Conservation (phyloP, 2,888 invertebrate species). For the Lobophora halterata region DNA sequence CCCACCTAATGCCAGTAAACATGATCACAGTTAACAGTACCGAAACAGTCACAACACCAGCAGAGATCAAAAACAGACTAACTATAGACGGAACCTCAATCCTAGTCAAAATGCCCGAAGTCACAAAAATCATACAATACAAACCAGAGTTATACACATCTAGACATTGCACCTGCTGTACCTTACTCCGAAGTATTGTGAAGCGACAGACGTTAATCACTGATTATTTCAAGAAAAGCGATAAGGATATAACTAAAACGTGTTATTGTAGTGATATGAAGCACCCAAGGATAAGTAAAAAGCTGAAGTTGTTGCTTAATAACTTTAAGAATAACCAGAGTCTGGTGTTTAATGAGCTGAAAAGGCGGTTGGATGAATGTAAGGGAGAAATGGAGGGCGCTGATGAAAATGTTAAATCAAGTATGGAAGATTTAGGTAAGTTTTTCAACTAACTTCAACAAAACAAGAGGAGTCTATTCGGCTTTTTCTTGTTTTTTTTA, state of each 20-base stretch:
- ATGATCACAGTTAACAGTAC: slow-evolving; percentile 28
- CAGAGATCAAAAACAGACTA: slow-evolving; percentile 14
- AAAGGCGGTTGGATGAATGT: slow-evolving; percentile 32
- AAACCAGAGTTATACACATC: background rate
- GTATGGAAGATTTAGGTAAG: slow-evolving; percentile 52
- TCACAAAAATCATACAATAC: background rate
- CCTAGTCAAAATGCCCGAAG: background rate
- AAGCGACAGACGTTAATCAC: slow-evolving; percentile 54
- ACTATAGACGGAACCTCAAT: background rate
- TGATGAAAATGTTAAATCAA: slow-evolving; percentile 18
- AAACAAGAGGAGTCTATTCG: no score
- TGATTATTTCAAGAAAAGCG: slow-evolving; percentile 48
- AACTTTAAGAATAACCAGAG: slow-evolving; percentile 42
- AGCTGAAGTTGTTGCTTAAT: slow-evolving; percentile 49
- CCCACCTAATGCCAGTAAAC: slow-evolving; percentile 42
- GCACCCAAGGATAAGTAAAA: slow-evolving; percentile 53
- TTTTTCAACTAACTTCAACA: no score
- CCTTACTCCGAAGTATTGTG: slow-evolving; percentile 47
- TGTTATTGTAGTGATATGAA: slow-evolving; percentile 52
- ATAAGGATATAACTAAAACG: slow-evolving; percentile 5
- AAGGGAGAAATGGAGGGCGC: slow-evolving; percentile 7
- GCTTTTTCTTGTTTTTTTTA: no score
- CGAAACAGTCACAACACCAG: slow-evolving; percentile 28
- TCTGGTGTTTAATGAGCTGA: slow-evolving; percentile 36
- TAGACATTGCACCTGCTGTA: slow-evolving; percentile 60